These are phyloP conservation scores for Brachyptera risi DNA, from an alignment of 2,888 invertebrate genomes.

Conservation along the genomic window DNA sequence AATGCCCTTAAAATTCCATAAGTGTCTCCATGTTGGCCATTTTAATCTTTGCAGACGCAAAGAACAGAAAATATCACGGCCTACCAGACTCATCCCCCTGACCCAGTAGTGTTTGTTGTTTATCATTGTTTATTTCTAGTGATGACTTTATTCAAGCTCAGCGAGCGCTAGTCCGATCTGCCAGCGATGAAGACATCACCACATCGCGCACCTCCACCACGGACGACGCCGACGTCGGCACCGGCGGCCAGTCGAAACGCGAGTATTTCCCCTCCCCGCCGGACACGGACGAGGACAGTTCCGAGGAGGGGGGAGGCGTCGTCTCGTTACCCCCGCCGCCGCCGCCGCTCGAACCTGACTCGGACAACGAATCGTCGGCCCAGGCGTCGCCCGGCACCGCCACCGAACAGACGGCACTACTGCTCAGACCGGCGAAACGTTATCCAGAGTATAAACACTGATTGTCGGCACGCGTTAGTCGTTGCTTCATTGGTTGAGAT, in stretches of 20 bases:
- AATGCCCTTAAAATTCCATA: too few species aligned
- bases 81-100: not conserved
- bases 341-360: constrained; percentile 40
- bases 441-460: constrained; percentile 77
- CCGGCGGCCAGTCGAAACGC: constrained; percentile 44
- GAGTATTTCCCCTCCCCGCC: constrained; percentile 57
- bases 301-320: constrained; percentile 39
- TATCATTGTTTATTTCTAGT: constrained; percentile 71
- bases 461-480: constrained; percentile 40
- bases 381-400: constrained; percentile 31
- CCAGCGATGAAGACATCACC: constrained; percentile 70
- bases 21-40: too few species aligned
- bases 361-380: constrained; percentile 45
- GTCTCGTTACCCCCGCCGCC: not conserved
- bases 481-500: not conserved
- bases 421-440: constrained; percentile 47
- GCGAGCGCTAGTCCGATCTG: constrained; percentile 93
- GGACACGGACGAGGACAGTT: constrained; percentile 44
- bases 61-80: not conserved
- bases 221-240: constrained; percentile 48
- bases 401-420: constrained; percentile 29
- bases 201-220: constrained; percentile 44
- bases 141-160: constrained; percentile 97
- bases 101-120: constrained; percentile 26
- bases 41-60: too few species aligned